Base-by-base conservation (phyloP, 1,140 invertebrate species). In the Apolygus lucorum region DNA sequence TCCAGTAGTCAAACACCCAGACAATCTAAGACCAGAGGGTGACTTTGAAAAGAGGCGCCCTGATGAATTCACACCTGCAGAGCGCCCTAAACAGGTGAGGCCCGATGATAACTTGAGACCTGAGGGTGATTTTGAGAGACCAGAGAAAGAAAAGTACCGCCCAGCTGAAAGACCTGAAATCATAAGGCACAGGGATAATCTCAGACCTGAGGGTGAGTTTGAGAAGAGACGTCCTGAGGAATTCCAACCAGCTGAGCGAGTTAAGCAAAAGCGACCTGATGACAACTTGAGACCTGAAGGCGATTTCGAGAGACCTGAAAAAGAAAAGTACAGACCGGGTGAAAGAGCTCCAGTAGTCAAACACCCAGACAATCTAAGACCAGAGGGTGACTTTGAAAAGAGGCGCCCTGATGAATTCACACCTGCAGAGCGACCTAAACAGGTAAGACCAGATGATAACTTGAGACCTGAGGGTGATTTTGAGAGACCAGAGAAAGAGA, bases 1-100 rank as follows among this genome's bases (percentile, higher is more conserved):
- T 24, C 71, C 74, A 2, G 72, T 78, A n/a, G 76, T 78, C 4
- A 75, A 72, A 64, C 76, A 76, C 54, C 73, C 73, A 73, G 87
- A 87, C 72, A 84, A 87, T 74, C 71, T 87, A 0, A 79, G 78
- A 25, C 83, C 86, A 63, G 87, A 88, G 77, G 86, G 87, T n/a
- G 79, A 85, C 24, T 74, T 74, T 70, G 71, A 72, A 70, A 69
- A 52, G 28, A 70, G 69, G 25, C 21, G 76, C 79, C 80, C 68
- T 79, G 76, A 68, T 80, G 78, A 2, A 17, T 84, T 76, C 27
- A 74, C 74, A 13, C 74, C 71, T 22, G 69, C 66, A 0, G 76
- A 77, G 62, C 59, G 74, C 66, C 73, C 70, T 29, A 76, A 74
- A 65, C 73, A 74, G 68, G 69, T 76, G 0, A 74, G 71, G 71